Evolutionary conservation across 2,888 invertebrate genomes (phyloP).

Genomic region (Nycteola revayana): DNA sequence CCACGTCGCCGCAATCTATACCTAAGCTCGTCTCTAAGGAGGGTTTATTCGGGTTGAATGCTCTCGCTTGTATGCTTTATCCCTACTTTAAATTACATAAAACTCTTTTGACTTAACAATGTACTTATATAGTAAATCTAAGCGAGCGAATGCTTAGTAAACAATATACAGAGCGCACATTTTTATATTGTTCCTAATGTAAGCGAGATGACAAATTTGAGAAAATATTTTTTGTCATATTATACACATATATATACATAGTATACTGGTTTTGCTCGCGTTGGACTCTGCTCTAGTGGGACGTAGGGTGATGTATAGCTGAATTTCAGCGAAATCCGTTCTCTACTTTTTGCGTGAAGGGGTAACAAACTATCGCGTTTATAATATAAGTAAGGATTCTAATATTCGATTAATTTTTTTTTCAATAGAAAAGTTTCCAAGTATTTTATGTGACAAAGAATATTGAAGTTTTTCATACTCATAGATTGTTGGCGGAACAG

Average conservation of each 20-base stretch:
- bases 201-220: neutral
- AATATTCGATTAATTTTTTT: too few species aligned
- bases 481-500: too few species aligned
- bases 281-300: neutral
- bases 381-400: too few species aligned
- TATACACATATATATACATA: neutral
- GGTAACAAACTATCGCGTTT: too few species aligned
- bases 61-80: slow-evolving; percentile 12
- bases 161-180: too few species aligned
- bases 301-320: too few species aligned
- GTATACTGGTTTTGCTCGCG: neutral
- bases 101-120: slow-evolving; percentile 25
- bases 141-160: slow-evolving; percentile 17
- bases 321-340: too few species aligned
- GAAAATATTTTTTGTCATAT: neutral
- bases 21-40: slow-evolving; percentile 29
- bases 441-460: too few species aligned
- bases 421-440: too few species aligned
- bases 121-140: slow-evolving; percentile 25
- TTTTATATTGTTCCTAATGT: neutral
- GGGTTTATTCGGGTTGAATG: slow-evolving; percentile 25
- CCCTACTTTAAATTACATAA: slow-evolving; percentile 27
- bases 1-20: slow-evolving; percentile 6
- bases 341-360: too few species aligned
- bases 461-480: too few species aligned